These are phyloP conservation scores for Sabellastarte sp. DNA, from an alignment of 2,888 invertebrate genomes.

Conservation along the genomic window DNA sequence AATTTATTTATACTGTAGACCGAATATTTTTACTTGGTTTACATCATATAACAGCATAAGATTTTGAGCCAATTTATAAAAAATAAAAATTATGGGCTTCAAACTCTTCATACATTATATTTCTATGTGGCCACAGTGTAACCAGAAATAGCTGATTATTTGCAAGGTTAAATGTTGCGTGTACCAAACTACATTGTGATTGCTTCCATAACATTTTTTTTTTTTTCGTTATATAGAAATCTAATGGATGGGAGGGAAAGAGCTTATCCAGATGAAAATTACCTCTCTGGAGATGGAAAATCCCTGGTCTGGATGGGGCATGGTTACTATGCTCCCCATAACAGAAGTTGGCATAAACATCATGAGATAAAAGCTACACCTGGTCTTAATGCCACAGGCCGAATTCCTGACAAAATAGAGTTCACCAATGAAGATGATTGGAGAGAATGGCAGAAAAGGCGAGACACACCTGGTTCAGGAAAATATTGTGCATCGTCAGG, in stretches of 20 bases:
- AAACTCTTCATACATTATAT: too few species aligned
- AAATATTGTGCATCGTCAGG: conserved; percentile 31
- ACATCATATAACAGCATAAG: too few species aligned
- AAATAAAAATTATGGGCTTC: too few species aligned
- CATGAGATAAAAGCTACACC: conserved; percentile 31
- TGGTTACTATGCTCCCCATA: conserved; percentile 25
- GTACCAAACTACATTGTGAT: too few species aligned
- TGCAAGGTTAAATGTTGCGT: too few species aligned
- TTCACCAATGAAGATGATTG: conserved; percentile 34
- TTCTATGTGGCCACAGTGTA: too few species aligned
- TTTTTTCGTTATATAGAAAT: conserved; percentile 17
- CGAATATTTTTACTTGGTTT: too few species aligned
- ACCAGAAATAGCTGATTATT: too few species aligned
- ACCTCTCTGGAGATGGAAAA: conserved; percentile 32
- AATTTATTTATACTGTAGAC: too few species aligned
- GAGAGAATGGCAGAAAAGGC: conserved; percentile 31
- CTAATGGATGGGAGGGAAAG: conserved; percentile 24
- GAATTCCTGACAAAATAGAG: conserved; percentile 30
- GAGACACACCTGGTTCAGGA: conserved; percentile 30
- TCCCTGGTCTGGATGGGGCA: conserved; percentile 31
- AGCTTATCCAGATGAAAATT: conserved; percentile 30
- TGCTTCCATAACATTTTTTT: too few species aligned
- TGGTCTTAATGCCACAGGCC: conserved; percentile 11
- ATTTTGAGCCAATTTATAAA: too few species aligned
- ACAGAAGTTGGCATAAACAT: conserved; percentile 27